phyloP scores from a whole-genome alignment of 2,113 vertebrate species.

The Piliocolobus tephrosceles region DNA sequence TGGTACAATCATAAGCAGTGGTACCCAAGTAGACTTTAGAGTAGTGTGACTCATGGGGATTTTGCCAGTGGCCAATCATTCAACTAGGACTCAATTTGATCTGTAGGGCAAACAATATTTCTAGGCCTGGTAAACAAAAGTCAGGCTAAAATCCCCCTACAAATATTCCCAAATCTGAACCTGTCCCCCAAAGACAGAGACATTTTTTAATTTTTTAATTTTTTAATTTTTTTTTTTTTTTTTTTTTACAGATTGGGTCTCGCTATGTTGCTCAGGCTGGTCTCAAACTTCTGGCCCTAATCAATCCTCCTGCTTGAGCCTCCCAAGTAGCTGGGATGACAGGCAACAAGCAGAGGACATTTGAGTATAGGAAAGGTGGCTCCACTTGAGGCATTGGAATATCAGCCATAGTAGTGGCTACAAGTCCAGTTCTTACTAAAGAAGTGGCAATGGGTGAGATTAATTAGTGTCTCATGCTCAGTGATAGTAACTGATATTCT shows the following conservation, averaged over 20 bases:
- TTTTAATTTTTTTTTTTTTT: no score
- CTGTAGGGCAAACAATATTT: background rate
- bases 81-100: background rate
- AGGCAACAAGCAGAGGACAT: background rate
- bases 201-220: no score
- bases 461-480: background rate
- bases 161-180: background rate
- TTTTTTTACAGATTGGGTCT: no score
- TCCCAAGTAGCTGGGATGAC: no score
- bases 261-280: no score
- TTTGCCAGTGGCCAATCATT: background rate
- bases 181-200: background rate
- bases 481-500: no score
- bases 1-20: background rate
- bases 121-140: background rate
- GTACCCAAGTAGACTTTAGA: background rate
- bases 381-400: background rate
- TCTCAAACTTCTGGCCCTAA: no score
- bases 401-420: no score
- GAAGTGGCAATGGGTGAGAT: background rate
- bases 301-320: no score
- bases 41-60: background rate
- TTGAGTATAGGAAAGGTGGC: background rate
- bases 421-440: background rate
- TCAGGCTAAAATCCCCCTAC: background rate